Conservation (phyloP, 2,797 vertebrate genomes). For the Rhyacichthys aspro region DNA sequence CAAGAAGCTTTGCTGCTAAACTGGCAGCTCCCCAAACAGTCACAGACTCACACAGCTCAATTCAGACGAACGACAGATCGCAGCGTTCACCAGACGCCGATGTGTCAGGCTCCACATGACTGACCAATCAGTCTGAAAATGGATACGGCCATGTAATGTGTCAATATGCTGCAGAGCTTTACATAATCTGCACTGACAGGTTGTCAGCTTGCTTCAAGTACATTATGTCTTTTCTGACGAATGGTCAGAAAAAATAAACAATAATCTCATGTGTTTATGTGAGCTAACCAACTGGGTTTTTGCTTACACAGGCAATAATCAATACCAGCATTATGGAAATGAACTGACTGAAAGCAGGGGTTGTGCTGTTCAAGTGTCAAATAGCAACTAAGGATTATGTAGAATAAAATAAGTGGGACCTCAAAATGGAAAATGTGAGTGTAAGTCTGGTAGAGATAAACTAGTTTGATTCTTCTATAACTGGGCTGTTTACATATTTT, state of each 20-base stretch:
- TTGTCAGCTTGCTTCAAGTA: slow-evolving; percentile 5
- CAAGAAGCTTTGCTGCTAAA: slow-evolving; percentile 17
- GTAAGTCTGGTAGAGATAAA: too few species aligned
- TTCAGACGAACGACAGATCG: slow-evolving; percentile 38
- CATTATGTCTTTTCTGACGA: slow-evolving; percentile 18
- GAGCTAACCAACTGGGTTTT: too few species aligned
- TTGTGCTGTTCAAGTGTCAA: too few species aligned
- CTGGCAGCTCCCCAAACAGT: slow-evolving; percentile 38
- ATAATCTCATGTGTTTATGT: background rate
- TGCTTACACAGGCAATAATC: too few species aligned
- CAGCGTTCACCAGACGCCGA: slow-evolving; percentile 28
- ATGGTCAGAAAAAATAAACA: slow-evolving; percentile 5
- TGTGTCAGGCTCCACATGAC: slow-evolving; percentile 17
- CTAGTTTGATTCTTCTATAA: too few species aligned
- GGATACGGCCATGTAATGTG: slow-evolving; percentile 13
- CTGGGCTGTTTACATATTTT: too few species aligned
- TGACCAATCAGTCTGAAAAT: slow-evolving; percentile 2
- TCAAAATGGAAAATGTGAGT: too few species aligned
- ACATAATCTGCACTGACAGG: slow-evolving; percentile 21
- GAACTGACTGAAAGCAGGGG: too few species aligned
- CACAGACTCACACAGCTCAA: slow-evolving; percentile 19
- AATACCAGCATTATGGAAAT: too few species aligned
- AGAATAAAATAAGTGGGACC: too few species aligned
- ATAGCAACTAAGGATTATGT: too few species aligned
- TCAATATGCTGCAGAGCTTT: slow-evolving; percentile 15